Evolutionary conservation across 2,888 invertebrate species (phyloP), one percentile per base, ranked within the genome.

Genomic region (Drosophila paracracens): DNA sequence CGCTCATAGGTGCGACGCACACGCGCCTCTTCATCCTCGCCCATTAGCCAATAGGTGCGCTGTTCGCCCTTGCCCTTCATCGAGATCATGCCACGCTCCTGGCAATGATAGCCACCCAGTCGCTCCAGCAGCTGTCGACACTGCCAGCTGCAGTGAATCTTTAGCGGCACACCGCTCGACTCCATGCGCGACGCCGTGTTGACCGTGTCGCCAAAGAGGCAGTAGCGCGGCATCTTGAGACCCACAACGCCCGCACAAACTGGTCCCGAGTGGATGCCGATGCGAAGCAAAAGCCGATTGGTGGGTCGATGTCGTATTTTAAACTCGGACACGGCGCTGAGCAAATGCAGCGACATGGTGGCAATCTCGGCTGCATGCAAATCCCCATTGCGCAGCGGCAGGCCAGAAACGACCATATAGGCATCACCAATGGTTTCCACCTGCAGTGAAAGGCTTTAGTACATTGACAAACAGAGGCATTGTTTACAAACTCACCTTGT

Each of bases 171-270:
- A 73, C 97, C 97, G 0, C 96, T 96, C 0, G 97, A 97, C 93
- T 97, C 97, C 95, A 97, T 97, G 27, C 97, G 94, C 68, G 97
- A 97, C 1, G 97, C 96, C 0, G 98, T 98, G 91, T 98, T 98
- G 1, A 98, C 98, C 0, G 98, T 98, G 91, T 98, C 98, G 0
- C 98, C 98, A 89, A 98, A 98, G 4, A 98, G 94, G 89, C 98
- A 98, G 91, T 98, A 98, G 53, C 98, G 94, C 0, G 98, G 98
- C 98, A 98, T 98, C 94, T 98, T 98, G 7, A 97, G 93, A 0
- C 98, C 98, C 0, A 98, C 98, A 0, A 98, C 98, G 1, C 98
- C 98, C 0, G 98, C 98, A 89, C 98, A 98, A 18, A 98, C 98
- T 0, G 98, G 97, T 10, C 98, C 97, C 51, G 98, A 97, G 93